Conservation (phyloP, 1,140 invertebrate genomes). For the Trachymyrmex septentrionalis region DNA sequence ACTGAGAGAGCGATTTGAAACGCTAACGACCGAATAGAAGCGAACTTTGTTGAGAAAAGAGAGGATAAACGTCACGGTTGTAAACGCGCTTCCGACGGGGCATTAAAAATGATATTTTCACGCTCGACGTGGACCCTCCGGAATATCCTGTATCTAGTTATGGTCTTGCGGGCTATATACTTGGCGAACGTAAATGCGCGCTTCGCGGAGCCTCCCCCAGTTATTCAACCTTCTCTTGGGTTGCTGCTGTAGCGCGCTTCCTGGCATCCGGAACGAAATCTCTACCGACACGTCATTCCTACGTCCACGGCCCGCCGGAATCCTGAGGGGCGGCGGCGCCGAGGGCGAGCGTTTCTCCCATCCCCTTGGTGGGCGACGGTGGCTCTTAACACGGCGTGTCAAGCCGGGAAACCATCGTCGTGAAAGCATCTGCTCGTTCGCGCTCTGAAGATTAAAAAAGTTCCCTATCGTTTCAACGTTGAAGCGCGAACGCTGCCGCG, state of each 20-base stretch:
- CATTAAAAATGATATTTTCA: constrained; percentile 70
- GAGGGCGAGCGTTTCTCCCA: constrained; percentile 21
- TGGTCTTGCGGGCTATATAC: constrained; percentile 37
- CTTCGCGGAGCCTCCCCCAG: constrained; percentile 11
- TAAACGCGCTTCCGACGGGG: constrained; percentile 35
- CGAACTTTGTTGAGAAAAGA: not conserved
- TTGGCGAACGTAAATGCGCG: constrained; percentile 54
- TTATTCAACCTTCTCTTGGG: constrained; percentile 59
- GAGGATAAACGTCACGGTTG: constrained; percentile 43
- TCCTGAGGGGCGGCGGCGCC: constrained; percentile 40
- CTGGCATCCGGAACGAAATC: constrained; percentile 71
- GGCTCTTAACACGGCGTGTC: constrained; percentile 68
- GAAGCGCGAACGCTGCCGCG: constrained; percentile 43
- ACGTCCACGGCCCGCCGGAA: constrained; percentile 60
- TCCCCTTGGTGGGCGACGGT: constrained; percentile 19
- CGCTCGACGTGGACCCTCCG: constrained; percentile 54
- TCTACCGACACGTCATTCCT: constrained; percentile 69
- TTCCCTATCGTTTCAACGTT: constrained; percentile 52
- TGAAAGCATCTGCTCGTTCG: constrained; percentile 68
- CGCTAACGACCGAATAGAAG: not conserved
- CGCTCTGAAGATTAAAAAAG: constrained; percentile 67
- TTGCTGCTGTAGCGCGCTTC: constrained; percentile 31
- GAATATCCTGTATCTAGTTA: constrained; percentile 59
- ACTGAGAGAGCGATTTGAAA: not conserved
- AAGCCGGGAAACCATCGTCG: constrained; percentile 68